Conservation (phyloP, 2,888 invertebrate species). For the Zaprionus lineosus region DNA sequence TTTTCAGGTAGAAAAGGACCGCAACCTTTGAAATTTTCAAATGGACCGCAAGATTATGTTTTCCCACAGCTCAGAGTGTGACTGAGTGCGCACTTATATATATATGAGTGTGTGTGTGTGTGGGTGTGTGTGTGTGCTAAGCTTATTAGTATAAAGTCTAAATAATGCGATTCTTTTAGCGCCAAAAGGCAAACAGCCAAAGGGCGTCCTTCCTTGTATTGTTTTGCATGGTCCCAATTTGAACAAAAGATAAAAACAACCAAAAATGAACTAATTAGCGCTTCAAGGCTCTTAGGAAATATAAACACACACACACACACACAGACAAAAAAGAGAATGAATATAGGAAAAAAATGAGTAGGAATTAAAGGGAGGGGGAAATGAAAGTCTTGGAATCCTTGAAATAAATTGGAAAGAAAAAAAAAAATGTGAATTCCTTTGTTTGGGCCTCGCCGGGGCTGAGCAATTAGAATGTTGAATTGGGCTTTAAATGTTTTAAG, state of each 20-base stretch:
- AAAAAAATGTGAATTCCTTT: slow-evolving; percentile 15
- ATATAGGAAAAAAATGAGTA: too few species aligned
- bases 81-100: not conserved
- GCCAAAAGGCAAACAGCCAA: slow-evolving; percentile 37
- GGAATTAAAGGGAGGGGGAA: too few species aligned
- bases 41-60: slow-evolving; percentile 18
- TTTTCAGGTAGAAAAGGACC: not conserved
- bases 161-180: not conserved
- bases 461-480: slow-evolving; percentile 46
- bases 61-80: not conserved
- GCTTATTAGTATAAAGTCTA: slow-evolving; percentile 51
- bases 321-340: not conserved
- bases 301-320: not conserved
- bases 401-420: slow-evolving; percentile 4
- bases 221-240: slow-evolving; percentile 46
- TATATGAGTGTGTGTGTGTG: slow-evolving; percentile 8
- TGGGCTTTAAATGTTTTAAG: slow-evolving; percentile 14
- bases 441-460: slow-evolving; percentile 17
- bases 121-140: slow-evolving; percentile 25
- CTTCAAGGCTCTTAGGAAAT: slow-evolving; percentile 36
- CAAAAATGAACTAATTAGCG: slow-evolving; percentile 67
- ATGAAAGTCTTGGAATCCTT: not conserved
- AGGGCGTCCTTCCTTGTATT: slow-evolving; percentile 40
- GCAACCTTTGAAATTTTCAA: slow-evolving; percentile 1
- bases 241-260: slow-evolving; percentile 54